phyloP scores from a whole-genome alignment of 2,797 vertebrate genomes.

The Brachyrhaphis roseni region DNA sequence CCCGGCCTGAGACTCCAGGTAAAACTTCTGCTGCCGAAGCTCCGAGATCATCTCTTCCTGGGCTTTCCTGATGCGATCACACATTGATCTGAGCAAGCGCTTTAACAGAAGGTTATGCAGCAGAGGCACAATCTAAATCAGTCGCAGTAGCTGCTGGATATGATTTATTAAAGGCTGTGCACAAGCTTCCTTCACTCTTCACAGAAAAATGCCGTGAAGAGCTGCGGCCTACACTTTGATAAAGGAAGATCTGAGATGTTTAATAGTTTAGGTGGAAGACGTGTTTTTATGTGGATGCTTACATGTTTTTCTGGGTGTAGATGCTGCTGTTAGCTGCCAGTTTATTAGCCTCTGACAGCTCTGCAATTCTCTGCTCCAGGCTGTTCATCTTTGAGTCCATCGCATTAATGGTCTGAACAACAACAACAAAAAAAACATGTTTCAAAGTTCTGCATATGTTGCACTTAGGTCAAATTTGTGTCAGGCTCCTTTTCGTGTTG shows the following conservation, averaged over 20 bases:
- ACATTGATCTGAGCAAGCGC: slow-evolving; percentile 17
- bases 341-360: slow-evolving; percentile 97
- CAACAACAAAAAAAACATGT: slow-evolving; percentile 1
- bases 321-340: slow-evolving; percentile 98
- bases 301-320: slow-evolving; percentile 99
- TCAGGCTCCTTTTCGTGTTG: slow-evolving; percentile 7
- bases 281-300: slow-evolving; percentile 65
- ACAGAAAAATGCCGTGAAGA: background rate
- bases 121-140: background rate
- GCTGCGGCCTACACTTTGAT: background rate
- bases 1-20: slow-evolving; percentile 87
- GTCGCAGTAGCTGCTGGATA: background rate
- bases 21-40: slow-evolving; percentile 98
- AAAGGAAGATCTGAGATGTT: background rate
- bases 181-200: background rate
- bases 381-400: slow-evolving; percentile 99
- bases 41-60: slow-evolving; percentile 99
- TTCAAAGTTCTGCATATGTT: slow-evolving; percentile 6
- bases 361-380: slow-evolving; percentile 96
- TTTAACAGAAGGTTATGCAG: slow-evolving; percentile 7
- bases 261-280: background rate
- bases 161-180: background rate
- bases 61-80: slow-evolving; percentile 87
- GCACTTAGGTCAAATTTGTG: slow-evolving; percentile 2
- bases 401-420: slow-evolving; percentile 93